These are phyloP conservation scores for Montipora efflorescens DNA, from an alignment of 64 coral and sea anemone species.

Conservation along the genomic window DNA sequence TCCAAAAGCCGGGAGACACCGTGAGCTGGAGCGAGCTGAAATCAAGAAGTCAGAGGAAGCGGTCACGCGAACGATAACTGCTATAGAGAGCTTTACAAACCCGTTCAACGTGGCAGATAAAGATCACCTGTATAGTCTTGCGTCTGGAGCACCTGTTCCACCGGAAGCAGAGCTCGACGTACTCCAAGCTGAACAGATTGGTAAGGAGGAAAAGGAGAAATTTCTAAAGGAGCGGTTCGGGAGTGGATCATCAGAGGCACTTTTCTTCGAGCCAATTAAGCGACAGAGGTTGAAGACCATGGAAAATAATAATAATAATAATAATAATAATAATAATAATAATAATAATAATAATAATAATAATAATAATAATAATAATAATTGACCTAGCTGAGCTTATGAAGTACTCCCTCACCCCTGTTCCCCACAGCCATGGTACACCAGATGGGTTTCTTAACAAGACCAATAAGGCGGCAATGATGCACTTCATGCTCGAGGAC, in stretches of 20 bases:
- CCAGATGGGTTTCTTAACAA: slow-evolving; percentile 53
- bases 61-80: slow-evolving; percentile 44
- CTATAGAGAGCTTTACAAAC: slow-evolving; percentile 56
- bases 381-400: slow-evolving; percentile 50
- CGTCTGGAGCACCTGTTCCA: slow-evolving; percentile 30
- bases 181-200: slow-evolving; percentile 29
- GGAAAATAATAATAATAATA: too few relatives aligned
- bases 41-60: slow-evolving; percentile 70
- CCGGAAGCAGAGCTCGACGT: slow-evolving; percentile 31
- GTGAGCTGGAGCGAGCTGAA: slow-evolving; percentile 30
- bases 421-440: too few relatives aligned
- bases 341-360: too few relatives aligned
- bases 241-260: slow-evolving; percentile 2
- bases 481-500: slow-evolving; percentile 29
- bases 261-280: slow-evolving; percentile 38
- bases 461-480: slow-evolving; percentile 50
- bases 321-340: too few relatives aligned
- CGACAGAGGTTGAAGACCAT: slow-evolving; percentile 58
- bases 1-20: background rate
- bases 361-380: too few relatives aligned
- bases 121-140: background rate
- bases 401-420: background rate
- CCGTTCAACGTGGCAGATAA: slow-evolving; percentile 44
- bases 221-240: slow-evolving; percentile 37
- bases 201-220: slow-evolving; percentile 56